Evolutionary conservation across 2,888 invertebrate species (phyloP), one percentile per base, ranked within the genome.

Genomic region (Zygothrica quintamaculata): DNA sequence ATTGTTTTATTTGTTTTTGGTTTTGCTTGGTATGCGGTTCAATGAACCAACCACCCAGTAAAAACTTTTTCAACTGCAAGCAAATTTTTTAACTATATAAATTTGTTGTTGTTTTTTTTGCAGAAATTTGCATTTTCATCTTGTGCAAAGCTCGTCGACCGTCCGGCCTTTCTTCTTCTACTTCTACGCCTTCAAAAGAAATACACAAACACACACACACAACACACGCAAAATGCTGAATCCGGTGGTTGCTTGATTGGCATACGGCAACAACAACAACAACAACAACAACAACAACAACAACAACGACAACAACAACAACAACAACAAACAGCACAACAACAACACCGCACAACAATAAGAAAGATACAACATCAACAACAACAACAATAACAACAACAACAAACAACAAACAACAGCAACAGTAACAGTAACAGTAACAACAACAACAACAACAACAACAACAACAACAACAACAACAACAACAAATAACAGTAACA

Each of bases 51-150:
- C 6, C 13, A 26, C 0, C 18, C 55, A 43, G 46, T 15, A 46
- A 42, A 50, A 57, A n/a, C 43, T 60, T 74, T 74, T 51, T 65
- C 42, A 40, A 61, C 53, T 65, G 42, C 42, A 58, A 53, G 47
- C 43, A 37, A 29, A 56, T 42, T 22, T 22, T 2, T 22, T 22
- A 22, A 22, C 18, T 31, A 48, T 64, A 42, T 64, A 37, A 50
- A 25, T 48, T 65, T 64, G 50, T 57, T 66, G 48, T 29, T 59
- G 25, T 72, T 42, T 50, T 44, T 55, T 72, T 84, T 89, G 65
- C 88, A 89, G 88, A 78, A 81, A 88, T 88, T 89, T 84, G 82
- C 89, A 88, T 89, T 85, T 86, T 75, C 73, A 82, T 87, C 80
- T 84, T 76, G 66, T 70, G 51, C 42, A 81, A 79, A 77, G 67